Base-by-base conservation (phyloP, 2,797 vertebrate species). In the Siniperca scherzeri region DNA sequence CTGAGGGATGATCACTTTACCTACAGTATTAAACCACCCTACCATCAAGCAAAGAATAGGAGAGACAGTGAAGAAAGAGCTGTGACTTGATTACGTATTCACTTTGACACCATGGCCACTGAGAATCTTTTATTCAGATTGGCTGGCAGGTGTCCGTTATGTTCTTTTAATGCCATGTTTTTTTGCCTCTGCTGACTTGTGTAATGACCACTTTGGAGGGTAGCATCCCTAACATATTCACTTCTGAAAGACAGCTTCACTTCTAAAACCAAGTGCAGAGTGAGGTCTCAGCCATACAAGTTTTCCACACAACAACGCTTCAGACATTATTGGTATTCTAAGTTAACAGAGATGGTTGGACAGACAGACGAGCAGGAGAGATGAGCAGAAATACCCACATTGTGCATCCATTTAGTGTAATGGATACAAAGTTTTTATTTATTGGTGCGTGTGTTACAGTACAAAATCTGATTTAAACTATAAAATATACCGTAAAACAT, bases 341-440 rank as follows among this genome's bases (percentile, higher is more conserved):
- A 65, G 17, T 33, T 13, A 57, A 40, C 25, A 48, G 50, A 78
- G n/a, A 42, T 1, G 5, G 36, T 17, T n/a, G 22, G 50, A 74
- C 25, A 69, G 30, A 36, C 48, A 40, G 44, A 73, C 1, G 42
- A 48, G 53, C 16, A 57, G 69, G 11, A 44, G 60, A 27, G 56
- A 40, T 2, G n/a, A n/a, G 46, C 27, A n/a, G 52, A 76, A 38
- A 61, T 30, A 38, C 33, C 40, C 19, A 73, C 70, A 61, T 13
- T 55, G 44, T 30, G 30, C 50, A 50, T 66, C 70, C 64, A 50
- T 76, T 64, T 30, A 56, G 61, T 59, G 40, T 72, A 73, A 87
- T 55, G 65, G 78, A 76, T 80, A 38, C 27, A 38, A 68, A 22
- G 33, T 8, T 59, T 56, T 50, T 70, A 84, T 78, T 88, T 77